Evolutionary conservation across 1,140 invertebrate genomes (phyloP).

Genomic region (Bursaphelenchus mucronatus): DNA sequence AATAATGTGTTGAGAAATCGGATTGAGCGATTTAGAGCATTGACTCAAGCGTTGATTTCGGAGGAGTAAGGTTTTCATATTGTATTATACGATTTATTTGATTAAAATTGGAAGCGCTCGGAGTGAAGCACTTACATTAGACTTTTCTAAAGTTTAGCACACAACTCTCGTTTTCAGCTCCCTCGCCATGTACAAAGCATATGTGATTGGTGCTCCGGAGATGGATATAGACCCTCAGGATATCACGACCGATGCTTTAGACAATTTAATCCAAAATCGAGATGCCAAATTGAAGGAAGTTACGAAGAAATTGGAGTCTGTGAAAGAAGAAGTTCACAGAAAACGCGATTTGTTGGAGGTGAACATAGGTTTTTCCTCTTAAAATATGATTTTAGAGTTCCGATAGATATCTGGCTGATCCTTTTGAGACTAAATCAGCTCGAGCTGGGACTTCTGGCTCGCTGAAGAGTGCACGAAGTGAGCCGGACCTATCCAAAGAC

Average conservation of each 20-base stretch:
- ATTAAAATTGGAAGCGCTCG: too few species aligned
- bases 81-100: too few species aligned
- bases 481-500: constrained; percentile 4
- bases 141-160: too few species aligned
- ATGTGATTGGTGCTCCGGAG: constrained; percentile 22
- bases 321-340: constrained; percentile 8
- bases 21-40: constrained; percentile 13
- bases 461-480: constrained; percentile 3
- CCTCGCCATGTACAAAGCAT: constrained; percentile 19
- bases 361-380: background rate
- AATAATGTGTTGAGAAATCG: constrained; percentile 20
- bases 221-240: background rate
- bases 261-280: constrained; percentile 4
- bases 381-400: background rate
- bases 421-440: background rate
- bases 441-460: background rate
- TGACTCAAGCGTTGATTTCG: constrained; percentile 3
- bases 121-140: too few species aligned
- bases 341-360: constrained; percentile 12
- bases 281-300: constrained; percentile 11
- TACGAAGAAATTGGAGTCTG: constrained; percentile 6
- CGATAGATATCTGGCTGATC: background rate
- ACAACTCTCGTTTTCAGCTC: background rate
- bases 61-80: background rate
- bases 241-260: constrained; percentile 1